Evolutionary conservation across 2,888 invertebrate genomes (phyloP).

Genomic region (Vannuccia rotundouncinata): DNA sequence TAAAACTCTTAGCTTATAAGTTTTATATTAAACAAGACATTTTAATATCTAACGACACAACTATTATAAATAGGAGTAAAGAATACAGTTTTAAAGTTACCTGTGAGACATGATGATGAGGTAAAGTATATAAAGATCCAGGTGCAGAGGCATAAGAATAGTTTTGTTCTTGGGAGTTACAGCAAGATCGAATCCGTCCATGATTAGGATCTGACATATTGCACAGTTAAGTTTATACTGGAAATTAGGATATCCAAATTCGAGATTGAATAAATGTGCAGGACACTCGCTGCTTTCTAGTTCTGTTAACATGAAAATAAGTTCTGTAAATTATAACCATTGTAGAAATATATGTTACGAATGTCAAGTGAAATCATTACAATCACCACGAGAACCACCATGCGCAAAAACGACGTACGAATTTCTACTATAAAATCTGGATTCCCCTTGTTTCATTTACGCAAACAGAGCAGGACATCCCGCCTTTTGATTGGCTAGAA

Average conservation of each 20-base stretch:
- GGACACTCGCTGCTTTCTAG: background rate
- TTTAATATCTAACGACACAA: too few species aligned
- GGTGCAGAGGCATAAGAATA: background rate
- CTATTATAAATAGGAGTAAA: background rate
- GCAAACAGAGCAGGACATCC: background rate
- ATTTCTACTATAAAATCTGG: background rate
- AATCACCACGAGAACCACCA: background rate
- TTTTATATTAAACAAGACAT: too few species aligned
- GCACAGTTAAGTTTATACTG: background rate
- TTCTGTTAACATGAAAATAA: background rate
- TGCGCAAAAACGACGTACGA: background rate
- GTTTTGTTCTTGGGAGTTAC: background rate
- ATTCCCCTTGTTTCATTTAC: conserved; percentile 4
- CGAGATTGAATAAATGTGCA: background rate
- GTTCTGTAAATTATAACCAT: background rate
- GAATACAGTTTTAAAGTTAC: background rate
- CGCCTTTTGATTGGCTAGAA: background rate
- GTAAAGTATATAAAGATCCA: background rate
- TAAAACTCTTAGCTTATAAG: too few species aligned
- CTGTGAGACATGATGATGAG: background rate
- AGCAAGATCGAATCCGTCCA: background rate
- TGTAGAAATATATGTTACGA: background rate
- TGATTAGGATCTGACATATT: background rate
- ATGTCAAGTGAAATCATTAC: background rate
- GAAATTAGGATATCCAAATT: background rate